Conservation (phyloP, 2,888 invertebrate genomes). For the Yponomeuta malinellus region DNA sequence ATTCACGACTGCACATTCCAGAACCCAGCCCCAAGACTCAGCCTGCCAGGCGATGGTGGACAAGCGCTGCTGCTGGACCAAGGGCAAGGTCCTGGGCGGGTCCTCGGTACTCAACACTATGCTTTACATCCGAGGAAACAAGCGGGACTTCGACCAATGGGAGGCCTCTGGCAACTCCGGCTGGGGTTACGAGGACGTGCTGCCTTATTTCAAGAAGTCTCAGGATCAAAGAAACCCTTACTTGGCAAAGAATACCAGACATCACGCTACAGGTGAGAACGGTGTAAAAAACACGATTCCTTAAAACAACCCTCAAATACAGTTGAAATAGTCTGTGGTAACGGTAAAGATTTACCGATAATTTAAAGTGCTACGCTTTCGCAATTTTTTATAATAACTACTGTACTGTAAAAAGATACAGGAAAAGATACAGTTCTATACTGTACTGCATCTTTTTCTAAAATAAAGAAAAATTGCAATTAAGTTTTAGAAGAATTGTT, state of each 20-base stretch:
- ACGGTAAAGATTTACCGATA: no score
- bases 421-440: no score
- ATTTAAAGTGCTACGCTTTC: no score
- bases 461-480: no score
- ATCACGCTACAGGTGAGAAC: conserved; percentile 81
- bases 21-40: conserved; percentile 87
- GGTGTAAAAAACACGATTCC: conserved; percentile 17
- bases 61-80: conserved; percentile 90
- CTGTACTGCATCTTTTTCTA: no score
- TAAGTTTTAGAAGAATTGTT: no score
- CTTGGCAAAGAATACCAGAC: conserved; percentile 81
- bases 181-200: conserved; percentile 89
- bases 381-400: no score
- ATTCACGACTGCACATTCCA: conserved; percentile 43
- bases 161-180: conserved; percentile 88
- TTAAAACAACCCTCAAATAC: no score
- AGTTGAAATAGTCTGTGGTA: no score
- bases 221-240: conserved; percentile 93
- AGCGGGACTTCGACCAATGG: conserved; percentile 92
- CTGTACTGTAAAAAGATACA: no score
- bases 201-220: conserved; percentile 91
- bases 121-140: conserved; percentile 93
- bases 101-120: conserved; percentile 92
- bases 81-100: conserved; percentile 92
- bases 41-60: conserved; percentile 93